Percentiles rank a stretch among this genome's conserved stretches.
Conservation (phyloP, 2,113 vertebrate species). For the Erythrocercus mccallii region DNA sequence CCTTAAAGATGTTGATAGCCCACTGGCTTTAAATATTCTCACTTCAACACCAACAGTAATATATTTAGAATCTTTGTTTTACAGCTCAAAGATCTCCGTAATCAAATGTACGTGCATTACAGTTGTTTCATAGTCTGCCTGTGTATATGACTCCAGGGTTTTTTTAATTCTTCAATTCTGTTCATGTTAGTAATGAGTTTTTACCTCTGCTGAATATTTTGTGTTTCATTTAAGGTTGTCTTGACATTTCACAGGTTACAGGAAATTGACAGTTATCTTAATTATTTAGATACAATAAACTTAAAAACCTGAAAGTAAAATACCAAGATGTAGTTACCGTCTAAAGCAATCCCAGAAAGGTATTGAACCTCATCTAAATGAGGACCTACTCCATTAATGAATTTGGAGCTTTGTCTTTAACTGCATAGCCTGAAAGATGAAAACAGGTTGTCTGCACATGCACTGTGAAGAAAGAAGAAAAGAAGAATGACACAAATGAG, state of each 20-base stretch:
- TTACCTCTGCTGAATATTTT: neutral
- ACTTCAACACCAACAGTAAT: neutral
- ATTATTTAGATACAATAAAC: neutral
- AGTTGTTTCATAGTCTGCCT: neutral
- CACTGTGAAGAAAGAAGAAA: too few relatives aligned
- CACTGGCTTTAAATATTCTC: neutral
- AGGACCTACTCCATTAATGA: neutral
- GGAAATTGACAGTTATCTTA: neutral
- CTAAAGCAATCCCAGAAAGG: neutral
- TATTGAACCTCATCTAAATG: neutral
- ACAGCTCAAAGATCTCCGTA: neutral
- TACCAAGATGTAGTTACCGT: neutral
- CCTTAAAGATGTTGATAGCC: neutral
- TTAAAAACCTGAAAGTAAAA: neutral
- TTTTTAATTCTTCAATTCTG: neutral
- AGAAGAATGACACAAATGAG: neutral
- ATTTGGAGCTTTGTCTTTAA: neutral
- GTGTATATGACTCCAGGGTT: neutral
- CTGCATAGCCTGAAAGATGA: neutral
- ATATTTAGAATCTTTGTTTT: neutral
- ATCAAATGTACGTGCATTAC: neutral
- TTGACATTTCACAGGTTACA: neutral
- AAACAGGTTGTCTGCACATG: neutral
- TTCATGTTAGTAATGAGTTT: neutral
- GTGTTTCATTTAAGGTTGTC: neutral